A percentile compares a stretch with the other conserved stretches of the same genome.
These are phyloP conservation scores for Apantesis nais DNA, from an alignment of 2,888 invertebrate species.

Conservation along the genomic window DNA sequence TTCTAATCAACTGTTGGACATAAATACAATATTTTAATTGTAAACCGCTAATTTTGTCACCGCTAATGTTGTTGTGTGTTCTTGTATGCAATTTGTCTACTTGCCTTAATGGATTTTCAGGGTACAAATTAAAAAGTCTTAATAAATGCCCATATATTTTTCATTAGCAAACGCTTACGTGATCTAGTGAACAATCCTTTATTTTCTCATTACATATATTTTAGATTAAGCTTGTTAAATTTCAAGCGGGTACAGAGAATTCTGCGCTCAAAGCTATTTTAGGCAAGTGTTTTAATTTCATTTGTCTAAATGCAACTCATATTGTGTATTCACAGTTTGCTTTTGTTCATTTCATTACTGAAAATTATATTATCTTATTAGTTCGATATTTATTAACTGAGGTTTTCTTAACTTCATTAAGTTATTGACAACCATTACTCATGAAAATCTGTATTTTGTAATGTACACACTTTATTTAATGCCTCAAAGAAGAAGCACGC, in stretches of 20 bases:
- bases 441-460: not conserved
- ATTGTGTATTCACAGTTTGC: not conserved
- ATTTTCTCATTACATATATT: not conserved
- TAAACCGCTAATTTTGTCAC: constrained; percentile 16
- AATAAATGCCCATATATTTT: not conserved
- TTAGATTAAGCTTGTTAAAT: not conserved
- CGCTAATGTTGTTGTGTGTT: too few relatives aligned
- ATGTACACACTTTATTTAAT: not conserved
- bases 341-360: not conserved
- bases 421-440: not conserved
- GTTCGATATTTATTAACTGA: not conserved
- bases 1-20: constrained; percentile 55
- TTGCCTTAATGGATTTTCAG: constrained; percentile 3
- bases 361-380: not conserved
- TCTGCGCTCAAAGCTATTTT: too few relatives aligned
- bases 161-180: not conserved
- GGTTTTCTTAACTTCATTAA: not conserved
- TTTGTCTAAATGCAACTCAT: not conserved
- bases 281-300: not conserved
- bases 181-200: not conserved
- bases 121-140: not conserved
- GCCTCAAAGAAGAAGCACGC: not conserved
- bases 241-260: not conserved
- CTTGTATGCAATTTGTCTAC: constrained; percentile 10
- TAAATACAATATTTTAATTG: constrained; percentile 20